Conservation (phyloP, 2,113 vertebrate species). For the Danionella cerebrum region DNA sequence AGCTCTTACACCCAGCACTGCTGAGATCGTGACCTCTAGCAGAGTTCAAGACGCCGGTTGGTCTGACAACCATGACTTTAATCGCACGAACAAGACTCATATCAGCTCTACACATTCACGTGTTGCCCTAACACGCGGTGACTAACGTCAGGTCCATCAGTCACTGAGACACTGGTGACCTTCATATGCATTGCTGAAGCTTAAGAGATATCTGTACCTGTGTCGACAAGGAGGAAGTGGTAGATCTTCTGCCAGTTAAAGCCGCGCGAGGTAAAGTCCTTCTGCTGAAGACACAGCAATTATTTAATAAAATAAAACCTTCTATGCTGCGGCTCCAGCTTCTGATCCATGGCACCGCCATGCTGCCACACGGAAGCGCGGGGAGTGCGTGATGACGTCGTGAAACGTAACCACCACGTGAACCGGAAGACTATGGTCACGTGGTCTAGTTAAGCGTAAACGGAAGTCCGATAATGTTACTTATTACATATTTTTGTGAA, state of each 20-base stretch:
- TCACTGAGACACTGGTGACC: background rate
- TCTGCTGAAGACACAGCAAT: slow-evolving; percentile 10
- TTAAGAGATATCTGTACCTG: background rate
- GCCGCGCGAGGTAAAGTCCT: slow-evolving; percentile 14
- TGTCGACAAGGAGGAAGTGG: background rate
- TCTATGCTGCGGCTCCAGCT: slow-evolving; percentile 40
- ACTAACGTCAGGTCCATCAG: too few relatives aligned
- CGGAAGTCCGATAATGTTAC: too few relatives aligned
- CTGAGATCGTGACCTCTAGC: background rate
- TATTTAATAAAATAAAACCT: slow-evolving; percentile 8
- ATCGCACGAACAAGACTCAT: background rate
- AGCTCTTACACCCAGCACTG: background rate
- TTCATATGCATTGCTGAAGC: background rate
- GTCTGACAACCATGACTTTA: background rate
- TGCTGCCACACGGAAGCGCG: slow-evolving; percentile 33
- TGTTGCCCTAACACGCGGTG: background rate
- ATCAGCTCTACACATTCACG: background rate
- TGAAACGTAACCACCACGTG: background rate
- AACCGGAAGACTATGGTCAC: slow-evolving; percentile 43
- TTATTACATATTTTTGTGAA: too few relatives aligned
- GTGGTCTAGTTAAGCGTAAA: too few relatives aligned
- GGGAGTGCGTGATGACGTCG: background rate
- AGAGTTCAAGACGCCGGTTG: background rate
- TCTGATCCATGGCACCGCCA: slow-evolving; percentile 58
- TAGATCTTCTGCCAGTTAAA: background rate